These are phyloP conservation scores for Danaus melanippus DNA, from an alignment of 1,140 invertebrate species.

Conservation along the genomic window DNA sequence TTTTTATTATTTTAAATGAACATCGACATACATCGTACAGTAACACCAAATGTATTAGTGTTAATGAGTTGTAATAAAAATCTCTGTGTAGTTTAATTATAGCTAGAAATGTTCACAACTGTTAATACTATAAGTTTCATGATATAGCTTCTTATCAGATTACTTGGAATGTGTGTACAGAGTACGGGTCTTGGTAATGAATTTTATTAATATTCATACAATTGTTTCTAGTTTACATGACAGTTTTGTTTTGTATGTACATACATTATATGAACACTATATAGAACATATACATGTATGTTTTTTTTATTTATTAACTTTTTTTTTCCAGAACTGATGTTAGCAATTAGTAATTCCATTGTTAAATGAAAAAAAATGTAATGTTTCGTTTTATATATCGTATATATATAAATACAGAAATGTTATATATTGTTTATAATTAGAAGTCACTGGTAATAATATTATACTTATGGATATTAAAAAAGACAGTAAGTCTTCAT, in stretches of 20 bases:
- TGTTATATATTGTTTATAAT: background rate
- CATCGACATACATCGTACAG: too few species aligned
- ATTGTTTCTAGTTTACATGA: background rate
- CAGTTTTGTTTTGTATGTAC: too few species aligned
- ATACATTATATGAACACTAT: too few species aligned
- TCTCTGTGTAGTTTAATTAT: conserved; percentile 4
- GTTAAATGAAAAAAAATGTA: too few species aligned
- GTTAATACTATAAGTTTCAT: conserved; percentile 17
- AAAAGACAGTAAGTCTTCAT: conserved; percentile 22
- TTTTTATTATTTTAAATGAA: too few species aligned
- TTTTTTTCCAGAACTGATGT: too few species aligned
- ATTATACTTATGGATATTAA: background rate
- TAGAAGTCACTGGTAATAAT: background rate
- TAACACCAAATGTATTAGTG: too few species aligned
- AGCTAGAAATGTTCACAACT: background rate
- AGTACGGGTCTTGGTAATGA: background rate
- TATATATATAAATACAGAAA: conserved; percentile 6
- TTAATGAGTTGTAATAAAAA: too few species aligned
- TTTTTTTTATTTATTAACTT: too few species aligned
- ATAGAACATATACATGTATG: too few species aligned
- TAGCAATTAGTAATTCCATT: too few species aligned
- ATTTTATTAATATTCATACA: background rate
- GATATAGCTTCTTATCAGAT: conserved; percentile 18
- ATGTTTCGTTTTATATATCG: background rate
- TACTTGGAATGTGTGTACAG: conserved; percentile 15